Percentiles rank a stretch among this genome's conserved stretches.
Conservation (phyloP, 1,140 invertebrate genomes). For the Cecropterus lyciades region DNA sequence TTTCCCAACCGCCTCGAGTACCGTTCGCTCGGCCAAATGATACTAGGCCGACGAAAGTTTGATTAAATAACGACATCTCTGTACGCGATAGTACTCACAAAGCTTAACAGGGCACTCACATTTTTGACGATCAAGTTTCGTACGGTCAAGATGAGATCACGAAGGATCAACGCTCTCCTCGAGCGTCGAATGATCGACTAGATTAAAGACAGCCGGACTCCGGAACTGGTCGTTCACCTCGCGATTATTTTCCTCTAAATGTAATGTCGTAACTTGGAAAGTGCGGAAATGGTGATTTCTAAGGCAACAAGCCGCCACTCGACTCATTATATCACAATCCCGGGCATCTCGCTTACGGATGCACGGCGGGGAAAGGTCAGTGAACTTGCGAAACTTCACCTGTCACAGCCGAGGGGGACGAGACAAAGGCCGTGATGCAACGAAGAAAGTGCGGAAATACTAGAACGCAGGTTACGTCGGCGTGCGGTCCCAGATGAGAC, state of each 20-base stretch:
- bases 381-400: slow-evolving; percentile 81
- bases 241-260: slow-evolving; percentile 61
- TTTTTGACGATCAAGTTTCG: slow-evolving; percentile 36
- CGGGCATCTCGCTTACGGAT: slow-evolving; percentile 61
- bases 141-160: slow-evolving; percentile 73
- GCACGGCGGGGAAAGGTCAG: slow-evolving; percentile 65
- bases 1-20: slow-evolving; percentile 59
- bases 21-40: slow-evolving; percentile 59
- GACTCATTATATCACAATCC: slow-evolving; percentile 69
- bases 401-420: slow-evolving; percentile 67
- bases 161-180: slow-evolving; percentile 75
- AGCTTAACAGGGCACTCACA: slow-evolving; percentile 16
- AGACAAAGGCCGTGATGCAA: slow-evolving; percentile 62
- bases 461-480: slow-evolving; percentile 44
- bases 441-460: slow-evolving; percentile 68
- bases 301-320: slow-evolving; percentile 56
- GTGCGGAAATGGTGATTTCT: slow-evolving; percentile 79
- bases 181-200: slow-evolving; percentile 69
- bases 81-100: not conserved
- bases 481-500: slow-evolving; percentile 41
- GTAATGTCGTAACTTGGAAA: slow-evolving; percentile 79
- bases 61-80: slow-evolving; percentile 18
- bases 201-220: slow-evolving; percentile 58
- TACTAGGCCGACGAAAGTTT: slow-evolving; percentile 62
- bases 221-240: slow-evolving; percentile 69